phyloP scores from a whole-genome alignment of 2,888 invertebrate genomes.

The Cephus nigrinus region DNA sequence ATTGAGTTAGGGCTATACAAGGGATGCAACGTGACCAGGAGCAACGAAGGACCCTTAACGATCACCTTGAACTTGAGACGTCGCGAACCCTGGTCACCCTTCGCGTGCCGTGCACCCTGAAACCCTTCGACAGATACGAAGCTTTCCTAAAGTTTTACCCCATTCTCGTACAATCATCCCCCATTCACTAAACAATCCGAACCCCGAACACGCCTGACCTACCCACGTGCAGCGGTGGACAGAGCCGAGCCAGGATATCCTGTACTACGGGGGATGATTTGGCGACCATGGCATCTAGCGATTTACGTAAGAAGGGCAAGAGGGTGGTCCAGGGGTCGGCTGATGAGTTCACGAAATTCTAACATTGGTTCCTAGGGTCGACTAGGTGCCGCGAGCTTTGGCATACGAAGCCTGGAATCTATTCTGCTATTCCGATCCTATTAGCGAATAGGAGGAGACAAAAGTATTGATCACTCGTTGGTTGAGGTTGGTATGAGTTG shows the following conservation, averaged over 20 bases:
- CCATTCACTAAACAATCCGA: background rate
- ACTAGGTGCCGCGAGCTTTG: background rate
- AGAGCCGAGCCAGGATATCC: background rate
- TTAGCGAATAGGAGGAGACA: constrained; percentile 21
- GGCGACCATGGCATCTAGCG: background rate
- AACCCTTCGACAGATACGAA: background rate
- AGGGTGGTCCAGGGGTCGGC: background rate
- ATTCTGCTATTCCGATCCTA: constrained; percentile 9
- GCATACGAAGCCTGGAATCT: background rate
- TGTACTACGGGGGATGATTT: background rate
- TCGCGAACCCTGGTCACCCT: background rate
- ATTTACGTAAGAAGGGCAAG: background rate
- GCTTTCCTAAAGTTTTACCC: background rate
- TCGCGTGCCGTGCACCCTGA: background rate
- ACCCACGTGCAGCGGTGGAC: background rate
- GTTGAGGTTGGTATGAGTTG: constrained; percentile 20
- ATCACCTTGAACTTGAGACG: background rate
- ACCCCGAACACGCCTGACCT: background rate
- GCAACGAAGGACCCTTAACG: background rate
- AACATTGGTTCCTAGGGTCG: background rate
- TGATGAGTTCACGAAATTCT: background rate
- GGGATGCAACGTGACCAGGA: background rate
- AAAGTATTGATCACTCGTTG: constrained; percentile 30
- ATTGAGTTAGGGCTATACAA: background rate
- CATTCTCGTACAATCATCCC: background rate